Percentiles rank a stretch among this genome's conserved stretches.
Evolutionary conservation across 2,113 vertebrate genomes (phyloP).

Genomic region (Thamnaconus septentrionalis): DNA sequence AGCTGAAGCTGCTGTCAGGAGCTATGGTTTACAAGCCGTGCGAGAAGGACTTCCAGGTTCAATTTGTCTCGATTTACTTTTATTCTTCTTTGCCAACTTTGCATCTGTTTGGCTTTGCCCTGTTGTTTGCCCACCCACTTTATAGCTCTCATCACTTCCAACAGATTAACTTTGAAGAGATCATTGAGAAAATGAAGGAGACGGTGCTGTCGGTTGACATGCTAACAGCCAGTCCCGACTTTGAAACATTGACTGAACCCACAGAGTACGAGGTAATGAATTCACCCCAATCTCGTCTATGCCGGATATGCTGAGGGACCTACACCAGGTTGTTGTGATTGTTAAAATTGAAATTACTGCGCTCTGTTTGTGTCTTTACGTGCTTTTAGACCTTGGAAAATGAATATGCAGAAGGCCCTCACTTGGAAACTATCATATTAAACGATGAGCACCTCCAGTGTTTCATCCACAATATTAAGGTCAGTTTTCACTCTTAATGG

Average conservation of each 20-base stretch:
- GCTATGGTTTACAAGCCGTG: too few species aligned
- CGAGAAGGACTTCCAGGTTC: too few species aligned
- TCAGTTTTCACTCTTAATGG: conserved; percentile 38
- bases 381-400: conserved; percentile 60
- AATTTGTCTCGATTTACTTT: too few species aligned
- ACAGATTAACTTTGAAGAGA: conserved; percentile 74
- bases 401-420: conserved; percentile 72
- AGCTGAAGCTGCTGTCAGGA: too few species aligned
- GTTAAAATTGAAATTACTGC: too few species aligned
- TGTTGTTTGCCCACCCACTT: neutral
- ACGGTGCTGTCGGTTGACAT: conserved; percentile 77
- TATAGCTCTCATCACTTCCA: neutral
- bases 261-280: conserved; percentile 55
- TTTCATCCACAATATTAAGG: conserved; percentile 78
- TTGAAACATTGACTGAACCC: conserved; percentile 75
- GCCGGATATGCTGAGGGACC: too few species aligned
- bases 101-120: neutral
- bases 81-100: too few species aligned
- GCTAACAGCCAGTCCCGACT: conserved; percentile 76
- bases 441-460: conserved; percentile 77
- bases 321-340: too few species aligned
- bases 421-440: conserved; percentile 74
- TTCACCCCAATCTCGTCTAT: too few species aligned
- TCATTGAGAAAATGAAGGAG: conserved; percentile 71
- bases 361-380: conserved; percentile 2